phyloP scores from a whole-genome alignment of 2,888 invertebrate genomes.

The Steinernema scapterisci region DNA sequence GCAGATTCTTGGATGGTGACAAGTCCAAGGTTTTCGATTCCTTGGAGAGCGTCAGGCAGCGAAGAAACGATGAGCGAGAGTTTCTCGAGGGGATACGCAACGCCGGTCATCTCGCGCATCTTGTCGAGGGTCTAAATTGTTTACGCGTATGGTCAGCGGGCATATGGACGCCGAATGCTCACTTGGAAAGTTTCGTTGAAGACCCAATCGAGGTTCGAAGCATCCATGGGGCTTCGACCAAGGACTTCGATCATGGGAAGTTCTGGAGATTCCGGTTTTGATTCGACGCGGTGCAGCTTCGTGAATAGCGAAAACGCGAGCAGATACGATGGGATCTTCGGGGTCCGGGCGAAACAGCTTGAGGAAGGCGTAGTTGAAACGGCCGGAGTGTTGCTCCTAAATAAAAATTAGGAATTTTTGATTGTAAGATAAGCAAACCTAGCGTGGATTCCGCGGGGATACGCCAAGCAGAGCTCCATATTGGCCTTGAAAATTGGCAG shows the following conservation, averaged over 20 bases:
- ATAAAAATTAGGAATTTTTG: too few relatives aligned
- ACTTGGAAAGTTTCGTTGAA: constrained; percentile 3
- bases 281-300: not conserved
- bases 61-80: not conserved
- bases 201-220: constrained; percentile 1
- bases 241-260: not conserved
- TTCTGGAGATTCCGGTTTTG: too few relatives aligned
- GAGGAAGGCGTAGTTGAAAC: not conserved
- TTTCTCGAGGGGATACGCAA: constrained; percentile 13
- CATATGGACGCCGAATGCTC: not conserved
- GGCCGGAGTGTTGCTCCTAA: constrained; percentile 9
- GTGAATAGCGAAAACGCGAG: constrained; percentile 22
- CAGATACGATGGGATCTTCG: constrained; percentile 34
- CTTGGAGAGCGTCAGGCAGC: not conserved
- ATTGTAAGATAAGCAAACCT: not conserved
- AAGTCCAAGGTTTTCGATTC: constrained; percentile 1
- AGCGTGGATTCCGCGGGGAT: not conserved
- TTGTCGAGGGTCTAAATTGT: constrained; percentile 6
- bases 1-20: constrained; percentile 16
- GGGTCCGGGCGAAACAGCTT: constrained; percentile 34
- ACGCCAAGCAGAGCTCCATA: constrained; percentile 3
- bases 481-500: constrained; percentile 34
- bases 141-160: not conserved
- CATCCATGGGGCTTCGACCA: not conserved
- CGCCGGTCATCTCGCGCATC: constrained; percentile 21